Percentiles rank a stretch among this genome's conserved stretches.
Conservation (phyloP, 1,140 invertebrate genomes). For the Zelostemma sp. region DNA sequence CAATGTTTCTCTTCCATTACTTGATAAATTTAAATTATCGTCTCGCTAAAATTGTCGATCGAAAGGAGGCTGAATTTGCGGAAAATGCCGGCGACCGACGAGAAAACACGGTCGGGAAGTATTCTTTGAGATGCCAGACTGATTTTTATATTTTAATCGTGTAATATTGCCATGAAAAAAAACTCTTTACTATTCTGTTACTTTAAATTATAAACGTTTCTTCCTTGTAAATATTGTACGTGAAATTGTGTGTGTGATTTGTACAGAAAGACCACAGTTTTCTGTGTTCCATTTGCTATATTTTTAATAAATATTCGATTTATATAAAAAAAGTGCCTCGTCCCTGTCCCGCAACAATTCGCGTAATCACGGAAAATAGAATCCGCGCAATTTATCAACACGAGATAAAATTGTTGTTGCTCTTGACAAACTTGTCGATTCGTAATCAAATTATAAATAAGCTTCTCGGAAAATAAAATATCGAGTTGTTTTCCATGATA, state of each 20-base stretch:
- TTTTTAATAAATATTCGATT: conserved; percentile 56
- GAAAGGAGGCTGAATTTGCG: too few species aligned
- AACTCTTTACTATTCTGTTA: conserved; percentile 22
- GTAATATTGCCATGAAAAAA: conserved; percentile 39
- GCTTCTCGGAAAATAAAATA: too few species aligned
- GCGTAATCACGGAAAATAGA: background rate
- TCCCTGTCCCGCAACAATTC: too few species aligned
- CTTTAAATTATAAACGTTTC: conserved; percentile 54
- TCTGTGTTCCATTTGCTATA: conserved; percentile 37
- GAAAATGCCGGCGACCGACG: too few species aligned
- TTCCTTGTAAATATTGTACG: conserved; percentile 56
- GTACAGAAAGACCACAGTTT: conserved; percentile 44
- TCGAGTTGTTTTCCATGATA: too few species aligned
- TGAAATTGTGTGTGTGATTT: conserved; percentile 24
- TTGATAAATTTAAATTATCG: background rate
- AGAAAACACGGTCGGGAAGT: too few species aligned
- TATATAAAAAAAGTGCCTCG: too few species aligned
- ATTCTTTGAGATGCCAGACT: conserved; percentile 45
- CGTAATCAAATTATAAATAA: too few species aligned
- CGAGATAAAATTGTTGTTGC: too few species aligned
- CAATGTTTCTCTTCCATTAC: conserved; percentile 44
- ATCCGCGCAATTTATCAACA: too few species aligned
- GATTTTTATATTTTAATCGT: conserved; percentile 48
- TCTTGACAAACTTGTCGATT: too few species aligned
- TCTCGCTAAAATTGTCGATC: too few species aligned